Conservation (phyloP, 2,113 vertebrate genomes). For the Ictalurus furcatus region DNA sequence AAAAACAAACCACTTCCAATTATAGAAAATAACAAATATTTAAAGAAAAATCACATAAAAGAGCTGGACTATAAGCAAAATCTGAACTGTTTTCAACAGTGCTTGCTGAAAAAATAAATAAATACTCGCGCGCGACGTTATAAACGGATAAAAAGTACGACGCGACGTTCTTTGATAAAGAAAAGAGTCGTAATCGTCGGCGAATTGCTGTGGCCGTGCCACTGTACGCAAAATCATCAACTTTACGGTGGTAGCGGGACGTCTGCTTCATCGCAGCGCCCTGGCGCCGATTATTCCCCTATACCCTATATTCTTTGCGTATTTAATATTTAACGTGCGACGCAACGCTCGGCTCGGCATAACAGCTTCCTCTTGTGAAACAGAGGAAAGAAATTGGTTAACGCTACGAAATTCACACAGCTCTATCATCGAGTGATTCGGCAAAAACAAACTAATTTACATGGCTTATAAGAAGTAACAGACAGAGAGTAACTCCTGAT, state of each 20-base stretch:
- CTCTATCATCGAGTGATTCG: too few species aligned
- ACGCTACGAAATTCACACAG: too few species aligned
- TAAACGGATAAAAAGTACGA: not conserved
- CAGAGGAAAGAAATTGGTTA: not conserved
- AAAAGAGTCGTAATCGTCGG: not conserved
- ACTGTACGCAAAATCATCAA: too few species aligned
- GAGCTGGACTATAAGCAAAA: not conserved
- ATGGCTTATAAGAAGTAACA: not conserved
- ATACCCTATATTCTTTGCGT: not conserved
- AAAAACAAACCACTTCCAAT: not conserved
- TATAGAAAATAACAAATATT: not conserved
- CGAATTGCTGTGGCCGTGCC: not conserved
- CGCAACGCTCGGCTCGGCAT: not conserved
- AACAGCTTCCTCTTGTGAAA: not conserved
- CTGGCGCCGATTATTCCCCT: not conserved
- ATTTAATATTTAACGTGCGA: not conserved
- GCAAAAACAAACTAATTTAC: not conserved
- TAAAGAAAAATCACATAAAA: not conserved
- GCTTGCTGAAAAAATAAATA: not conserved
- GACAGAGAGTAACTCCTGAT: not conserved
- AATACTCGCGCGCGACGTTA: not conserved
- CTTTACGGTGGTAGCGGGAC: not conserved
- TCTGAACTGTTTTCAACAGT: too few species aligned
- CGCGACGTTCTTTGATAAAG: not conserved
- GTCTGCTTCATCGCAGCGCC: not conserved